Base-by-base conservation (phyloP, 2,113 vertebrate genomes). In the Rhinichthys klamathensis region DNA sequence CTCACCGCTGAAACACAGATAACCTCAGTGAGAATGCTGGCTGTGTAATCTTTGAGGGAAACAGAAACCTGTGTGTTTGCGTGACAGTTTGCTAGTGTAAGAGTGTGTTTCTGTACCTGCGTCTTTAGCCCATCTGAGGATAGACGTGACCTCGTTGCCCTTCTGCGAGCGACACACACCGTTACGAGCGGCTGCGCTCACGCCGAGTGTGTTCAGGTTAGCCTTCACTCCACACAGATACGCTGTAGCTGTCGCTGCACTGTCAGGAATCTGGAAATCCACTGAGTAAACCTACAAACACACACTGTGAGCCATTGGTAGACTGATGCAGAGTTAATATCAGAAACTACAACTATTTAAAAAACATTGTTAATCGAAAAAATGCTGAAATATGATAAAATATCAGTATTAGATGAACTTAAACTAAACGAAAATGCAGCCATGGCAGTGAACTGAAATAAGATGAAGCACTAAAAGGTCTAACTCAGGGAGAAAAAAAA, bases 181-280 rank as follows among this genome's bases (percentile, higher is more conserved):
- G 2, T 94, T 95, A 30, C 93, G 92, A 9, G 90, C 92, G 0
- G 93, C 94, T 0, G 94, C 95, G 0, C 38, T 94, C 27, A 95
- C 87, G 0, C 93, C 94, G 1, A 95, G 16, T 0, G 84, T 85
- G 90, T 95, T 95, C 78, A 95, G 90, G 91, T 95, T 95, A 60
- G 94, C 91, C 84, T 95, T 95, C 16, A 95, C 94, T 2, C 94
- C 95, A 32, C 95, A 95, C 54, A 95, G 90, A 80, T 94, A 95
- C 0, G 94, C 94, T 1, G 94, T 95, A 1, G 91, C 95, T 10
- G 95, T 95, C 27, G 94, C 91, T 1, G 93, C 92, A 2, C 94
- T 95, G 93, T 95, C 95, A 0, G 95, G 61, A 30, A 95, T 92
- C 92, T 95, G 95, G 89, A 95, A 95, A 88, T 95, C 93, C 58